phyloP scores from a whole-genome alignment of 1,140 invertebrate species.

The Zaprionus davidi region DNA sequence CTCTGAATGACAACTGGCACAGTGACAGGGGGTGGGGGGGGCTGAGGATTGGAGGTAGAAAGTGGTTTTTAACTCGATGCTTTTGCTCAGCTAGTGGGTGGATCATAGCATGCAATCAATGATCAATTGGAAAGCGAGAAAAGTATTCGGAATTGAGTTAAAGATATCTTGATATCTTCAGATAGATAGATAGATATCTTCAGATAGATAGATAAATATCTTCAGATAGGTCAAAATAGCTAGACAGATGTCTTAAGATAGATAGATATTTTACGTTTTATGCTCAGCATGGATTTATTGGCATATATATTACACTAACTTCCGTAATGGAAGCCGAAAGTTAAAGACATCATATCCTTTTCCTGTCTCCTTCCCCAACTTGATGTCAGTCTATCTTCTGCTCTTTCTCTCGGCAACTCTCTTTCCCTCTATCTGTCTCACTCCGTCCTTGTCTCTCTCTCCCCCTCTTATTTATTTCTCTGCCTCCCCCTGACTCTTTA shows the following conservation, averaged over 20 bases:
- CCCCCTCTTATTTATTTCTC: not conserved
- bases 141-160: no score
- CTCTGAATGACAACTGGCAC: constrained; percentile 44
- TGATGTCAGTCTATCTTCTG: not conserved
- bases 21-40: not conserved
- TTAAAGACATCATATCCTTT: no score
- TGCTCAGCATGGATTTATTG: no score
- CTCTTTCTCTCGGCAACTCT: not conserved
- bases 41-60: not conserved
- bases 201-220: no score
- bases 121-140: not conserved
- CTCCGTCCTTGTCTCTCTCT: not conserved
- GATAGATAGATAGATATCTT: no score
- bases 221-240: no score
- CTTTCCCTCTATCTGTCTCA: not conserved
- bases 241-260: no score
- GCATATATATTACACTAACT: no score
- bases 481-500: not conserved
- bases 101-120: not conserved
- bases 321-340: no score
- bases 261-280: no score
- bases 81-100: not conserved
- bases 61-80: not conserved
- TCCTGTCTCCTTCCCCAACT: not conserved
- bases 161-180: no score